Conservation (phyloP, 2,113 vertebrate species). For the Bucco capensis region DNA sequence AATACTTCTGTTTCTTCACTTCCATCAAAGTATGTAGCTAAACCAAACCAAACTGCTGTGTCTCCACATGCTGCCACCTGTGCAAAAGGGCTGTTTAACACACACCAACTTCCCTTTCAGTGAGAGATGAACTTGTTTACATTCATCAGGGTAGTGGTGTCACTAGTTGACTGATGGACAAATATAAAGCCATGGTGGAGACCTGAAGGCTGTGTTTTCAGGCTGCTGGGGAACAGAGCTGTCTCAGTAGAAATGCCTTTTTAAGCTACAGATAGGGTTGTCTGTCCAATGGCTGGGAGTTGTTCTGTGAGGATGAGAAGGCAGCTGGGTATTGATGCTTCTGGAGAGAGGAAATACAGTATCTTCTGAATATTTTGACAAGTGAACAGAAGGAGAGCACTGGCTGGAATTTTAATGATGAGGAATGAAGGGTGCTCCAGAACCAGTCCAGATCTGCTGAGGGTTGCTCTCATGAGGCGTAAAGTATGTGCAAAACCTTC, state of each 20-base stretch:
- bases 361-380: neutral
- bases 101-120: fast-evolving
- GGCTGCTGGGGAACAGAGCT: neutral
- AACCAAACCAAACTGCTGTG: neutral
- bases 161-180: neutral
- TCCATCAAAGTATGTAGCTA: neutral
- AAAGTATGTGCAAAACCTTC: neutral
- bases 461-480: neutral
- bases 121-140: neutral
- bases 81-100: fast-evolving
- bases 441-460: neutral
- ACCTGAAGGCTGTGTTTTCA: neutral
- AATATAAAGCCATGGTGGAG: fast-evolving
- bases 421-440: neutral
- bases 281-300: neutral
- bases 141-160: neutral
- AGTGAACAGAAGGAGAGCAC: neutral
- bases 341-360: neutral
- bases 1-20: neutral
- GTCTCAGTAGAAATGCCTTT: neutral
- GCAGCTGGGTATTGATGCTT: neutral
- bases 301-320: neutral
- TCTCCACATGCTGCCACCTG: neutral
- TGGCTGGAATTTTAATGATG: neutral
- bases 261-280: neutral